Evolutionary conservation across 2,888 invertebrate genomes (phyloP), one percentile per base, ranked within the genome.

Genomic region (Scotopteryx bipunctaria): DNA sequence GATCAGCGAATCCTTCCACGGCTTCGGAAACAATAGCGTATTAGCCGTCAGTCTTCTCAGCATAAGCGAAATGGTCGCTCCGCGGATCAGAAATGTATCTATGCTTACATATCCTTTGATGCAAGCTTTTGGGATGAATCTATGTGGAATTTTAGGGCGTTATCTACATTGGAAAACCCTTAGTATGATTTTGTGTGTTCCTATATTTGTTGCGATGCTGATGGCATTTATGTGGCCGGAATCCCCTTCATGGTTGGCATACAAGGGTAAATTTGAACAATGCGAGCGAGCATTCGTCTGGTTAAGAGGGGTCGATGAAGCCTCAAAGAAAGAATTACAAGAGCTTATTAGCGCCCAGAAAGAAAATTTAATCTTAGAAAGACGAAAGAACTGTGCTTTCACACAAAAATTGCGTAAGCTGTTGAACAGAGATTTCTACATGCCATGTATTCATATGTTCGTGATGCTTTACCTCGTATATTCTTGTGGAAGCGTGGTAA

Each of bases 231-330:
- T 41, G 5, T 68, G 68, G 68, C 67, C 68, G 0, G 66, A 68
- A 25, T 68, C 68, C 0, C 68, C 67, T 3, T 52, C 59, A 1
- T 68, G 68, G 67, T 25, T 67, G 6, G 67, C 68, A 2, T 64
- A 41, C 32, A 68, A 59, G 33, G 63, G 63, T 1, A 37, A 57
- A 9, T 64, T 63, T 25, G 51, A 59, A 1, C 49, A 62, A 43
- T 62, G 68, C 17, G 49, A 63, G 11, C 6, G 43, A 16, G 44
- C 61, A 0, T 68, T 68, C 31, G 23, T 45, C 14, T 55, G 51
- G 37, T 25, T 68, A 5, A 43, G 68, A 38, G 66, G 67, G 0
- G 55, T 31, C 0, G 61, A 57, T 16, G 51, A 59, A 1, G 25
- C 31, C 9, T 49, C 62, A 1, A 55, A 52, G 27, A 59, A 42